Percentiles rank a stretch among this genome's conserved stretches.
Conservation (phyloP, 92 coral and sea anemone species). For the Epizoanthus rinbou region DNA sequence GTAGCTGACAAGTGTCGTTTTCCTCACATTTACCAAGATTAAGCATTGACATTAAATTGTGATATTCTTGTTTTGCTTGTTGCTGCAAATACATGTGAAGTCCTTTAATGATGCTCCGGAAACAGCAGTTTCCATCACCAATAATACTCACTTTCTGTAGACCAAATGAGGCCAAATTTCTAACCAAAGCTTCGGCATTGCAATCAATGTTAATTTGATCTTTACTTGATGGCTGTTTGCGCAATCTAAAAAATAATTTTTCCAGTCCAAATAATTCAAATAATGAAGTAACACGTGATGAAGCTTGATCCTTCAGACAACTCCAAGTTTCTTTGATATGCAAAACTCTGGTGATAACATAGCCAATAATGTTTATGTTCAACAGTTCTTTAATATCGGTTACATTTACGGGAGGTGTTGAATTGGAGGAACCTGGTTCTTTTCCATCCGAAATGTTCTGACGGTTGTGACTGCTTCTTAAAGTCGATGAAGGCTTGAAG, state of each 20-base stretch:
- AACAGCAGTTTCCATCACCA: conserved; percentile 48
- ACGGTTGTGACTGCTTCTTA: too few species aligned
- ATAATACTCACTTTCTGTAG: conserved; percentile 19
- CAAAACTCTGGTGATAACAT: conserved; percentile 21
- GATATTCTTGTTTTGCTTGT: not conserved
- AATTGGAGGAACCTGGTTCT: not conserved
- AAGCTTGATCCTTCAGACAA: conserved; percentile 9
- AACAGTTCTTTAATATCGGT: conserved; percentile 21
- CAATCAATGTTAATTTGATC: conserved; percentile 25
- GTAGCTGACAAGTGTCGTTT: conserved; percentile 35
- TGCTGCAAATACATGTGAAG: not conserved
- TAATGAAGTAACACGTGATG: conserved; percentile 1
- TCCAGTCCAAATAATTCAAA: conserved; percentile 47
- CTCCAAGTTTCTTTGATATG: conserved; percentile 26
- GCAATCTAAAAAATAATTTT: conserved; percentile 6
- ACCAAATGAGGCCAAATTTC: conserved; percentile 41
- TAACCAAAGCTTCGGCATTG: conserved; percentile 16
- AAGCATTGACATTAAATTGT: conserved; percentile 18
- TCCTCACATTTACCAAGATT: conserved; percentile 47
- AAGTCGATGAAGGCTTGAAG: too few species aligned
- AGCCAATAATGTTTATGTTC: not conserved
- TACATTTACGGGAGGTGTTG: conserved; percentile 1
- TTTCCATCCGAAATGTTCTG: not conserved
- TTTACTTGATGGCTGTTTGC: not conserved
- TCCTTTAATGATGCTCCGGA: conserved; percentile 24